phyloP scores from a whole-genome alignment of 1,140 invertebrate genomes.

The Sipha flava region DNA sequence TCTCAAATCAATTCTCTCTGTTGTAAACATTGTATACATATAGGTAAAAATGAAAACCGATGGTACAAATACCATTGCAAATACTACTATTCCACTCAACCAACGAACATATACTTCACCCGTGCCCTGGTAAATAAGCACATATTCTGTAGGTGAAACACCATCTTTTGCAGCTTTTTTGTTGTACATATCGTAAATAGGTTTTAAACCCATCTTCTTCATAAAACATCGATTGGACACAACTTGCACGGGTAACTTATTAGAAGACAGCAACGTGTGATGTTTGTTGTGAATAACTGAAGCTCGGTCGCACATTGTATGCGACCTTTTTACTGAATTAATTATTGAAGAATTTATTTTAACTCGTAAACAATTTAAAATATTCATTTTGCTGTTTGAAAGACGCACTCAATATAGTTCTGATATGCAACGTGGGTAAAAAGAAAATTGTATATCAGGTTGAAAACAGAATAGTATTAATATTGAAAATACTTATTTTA shows the following conservation, averaged over 20 bases:
- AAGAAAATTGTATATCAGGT: no score
- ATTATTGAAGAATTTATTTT: background rate
- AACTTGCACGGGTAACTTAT: background rate
- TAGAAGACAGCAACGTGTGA: background rate
- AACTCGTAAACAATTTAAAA: background rate
- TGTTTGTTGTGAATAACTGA: background rate
- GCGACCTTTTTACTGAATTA: background rate
- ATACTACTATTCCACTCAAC: background rate
- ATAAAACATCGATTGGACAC: background rate
- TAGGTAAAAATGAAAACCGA: background rate
- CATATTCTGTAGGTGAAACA: background rate
- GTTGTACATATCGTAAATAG: background rate
- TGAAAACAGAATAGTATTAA: no score
- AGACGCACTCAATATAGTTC: no score
- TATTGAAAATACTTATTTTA: no score
- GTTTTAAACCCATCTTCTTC: slow-evolving; percentile 5
- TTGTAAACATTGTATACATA: background rate
- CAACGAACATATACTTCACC: background rate
- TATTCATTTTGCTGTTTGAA: background rate
- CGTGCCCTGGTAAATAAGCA: background rate
- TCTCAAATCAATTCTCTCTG: background rate
- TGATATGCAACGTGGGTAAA: no score
- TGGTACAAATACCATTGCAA: background rate
- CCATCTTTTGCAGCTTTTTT: slow-evolving; percentile 5
- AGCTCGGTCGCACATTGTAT: background rate